A percentile compares a stretch with the other conserved stretches of the same genome.
Conservation (phyloP, 2,797 vertebrate genomes). For the Synaphobranchus kaupii region DNA sequence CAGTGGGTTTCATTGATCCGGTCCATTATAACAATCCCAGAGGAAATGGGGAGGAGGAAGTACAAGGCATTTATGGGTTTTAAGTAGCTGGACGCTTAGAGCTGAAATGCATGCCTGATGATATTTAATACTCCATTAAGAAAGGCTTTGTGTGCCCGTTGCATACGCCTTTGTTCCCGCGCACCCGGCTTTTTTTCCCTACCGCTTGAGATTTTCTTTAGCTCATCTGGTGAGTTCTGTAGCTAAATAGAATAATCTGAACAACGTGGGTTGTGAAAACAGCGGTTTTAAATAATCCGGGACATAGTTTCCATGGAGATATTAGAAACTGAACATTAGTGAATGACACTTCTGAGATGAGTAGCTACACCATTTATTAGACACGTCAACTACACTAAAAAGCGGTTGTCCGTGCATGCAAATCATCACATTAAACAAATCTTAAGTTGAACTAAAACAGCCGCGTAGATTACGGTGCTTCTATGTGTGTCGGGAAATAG, state of each 20-base stretch:
- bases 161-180: slow-evolving; percentile 72
- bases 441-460: not conserved
- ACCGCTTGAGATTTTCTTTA: slow-evolving; percentile 35
- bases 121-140: slow-evolving; percentile 94
- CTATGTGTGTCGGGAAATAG: not conserved
- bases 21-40: slow-evolving; percentile 78
- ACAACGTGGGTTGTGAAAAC: slow-evolving; percentile 16
- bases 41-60: slow-evolving; percentile 84
- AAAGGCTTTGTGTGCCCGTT: slow-evolving; percentile 72
- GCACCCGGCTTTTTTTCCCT: slow-evolving; percentile 57
- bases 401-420: not conserved
- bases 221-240: slow-evolving; percentile 39
- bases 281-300: slow-evolving; percentile 14
- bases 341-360: slow-evolving; percentile 6
- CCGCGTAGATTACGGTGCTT: not conserved
- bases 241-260: not conserved
- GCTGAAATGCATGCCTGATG: slow-evolving; percentile 86
- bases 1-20: slow-evolving; percentile 78
- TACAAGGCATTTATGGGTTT: slow-evolving; percentile 91
- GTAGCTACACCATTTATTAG: not conserved
- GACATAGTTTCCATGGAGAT: slow-evolving; percentile 15
- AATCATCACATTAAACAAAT: not conserved
- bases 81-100: slow-evolving; percentile 82
- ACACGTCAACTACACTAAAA: not conserved
- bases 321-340: slow-evolving; percentile 6